Conservation (phyloP, 2,888 invertebrate genomes). For the Alloplasta piceator region DNA sequence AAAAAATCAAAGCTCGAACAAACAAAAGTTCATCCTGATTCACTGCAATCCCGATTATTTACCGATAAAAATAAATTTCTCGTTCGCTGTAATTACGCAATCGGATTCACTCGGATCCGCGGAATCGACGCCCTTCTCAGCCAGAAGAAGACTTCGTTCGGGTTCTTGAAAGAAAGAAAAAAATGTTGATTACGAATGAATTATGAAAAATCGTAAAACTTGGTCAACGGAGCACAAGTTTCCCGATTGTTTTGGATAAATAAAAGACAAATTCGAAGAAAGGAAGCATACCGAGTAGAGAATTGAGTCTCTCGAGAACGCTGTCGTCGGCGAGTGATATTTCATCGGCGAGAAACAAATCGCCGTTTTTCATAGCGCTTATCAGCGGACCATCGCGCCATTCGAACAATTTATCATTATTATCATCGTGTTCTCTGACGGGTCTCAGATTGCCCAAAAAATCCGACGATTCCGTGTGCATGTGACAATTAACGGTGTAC, state of each 20-base stretch:
- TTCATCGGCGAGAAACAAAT: slow-evolving; percentile 97
- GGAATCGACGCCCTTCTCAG: slow-evolving; percentile 92
- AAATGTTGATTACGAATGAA: slow-evolving; percentile 15
- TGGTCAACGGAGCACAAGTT: neutral
- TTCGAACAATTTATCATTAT: slow-evolving; percentile 90
- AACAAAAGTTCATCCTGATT: too few species aligned
- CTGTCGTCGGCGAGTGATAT: slow-evolving; percentile 99
- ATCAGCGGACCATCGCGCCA: slow-evolving; percentile 99
- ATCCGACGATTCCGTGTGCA: slow-evolving; percentile 99
- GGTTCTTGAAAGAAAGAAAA: slow-evolving; percentile 86
- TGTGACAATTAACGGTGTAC: slow-evolving; percentile 97
- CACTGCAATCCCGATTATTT: neutral
- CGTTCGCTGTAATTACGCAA: slow-evolving; percentile 87
- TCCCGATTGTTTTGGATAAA: slow-evolving; percentile 1
- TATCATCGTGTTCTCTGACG: slow-evolving; percentile 87
- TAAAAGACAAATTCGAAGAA: slow-evolving; percentile 4
- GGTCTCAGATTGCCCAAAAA: slow-evolving; percentile 98
- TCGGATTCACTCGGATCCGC: slow-evolving; percentile 78
- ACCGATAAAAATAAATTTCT: slow-evolving; percentile 93
- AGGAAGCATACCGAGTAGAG: slow-evolving; percentile 87
- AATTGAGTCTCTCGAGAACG: slow-evolving; percentile 98
- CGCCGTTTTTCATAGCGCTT: slow-evolving; percentile 93
- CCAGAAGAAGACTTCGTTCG: slow-evolving; percentile 94
- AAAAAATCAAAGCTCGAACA: neutral
- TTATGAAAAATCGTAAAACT: slow-evolving; percentile 42